Conservation (phyloP, 1,140 invertebrate genomes). For the Ditylenchus dipsaci region DNA sequence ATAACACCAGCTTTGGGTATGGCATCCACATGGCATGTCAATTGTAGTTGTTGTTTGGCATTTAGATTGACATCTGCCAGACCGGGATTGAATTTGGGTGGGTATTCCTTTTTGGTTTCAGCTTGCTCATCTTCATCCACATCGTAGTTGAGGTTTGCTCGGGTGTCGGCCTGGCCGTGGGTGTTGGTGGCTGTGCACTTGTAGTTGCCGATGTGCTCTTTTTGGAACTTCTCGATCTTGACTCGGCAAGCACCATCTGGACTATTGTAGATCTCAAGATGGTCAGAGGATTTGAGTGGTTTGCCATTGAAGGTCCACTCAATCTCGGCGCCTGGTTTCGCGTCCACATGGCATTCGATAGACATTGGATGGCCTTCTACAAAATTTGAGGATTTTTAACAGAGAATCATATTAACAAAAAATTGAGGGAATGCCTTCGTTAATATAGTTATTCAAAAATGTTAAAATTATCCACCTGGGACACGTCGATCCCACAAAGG, state of each 20-base stretch:
- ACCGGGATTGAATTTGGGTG: slow-evolving; percentile 55
- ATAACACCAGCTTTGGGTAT: slow-evolving; percentile 42
- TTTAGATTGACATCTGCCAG: slow-evolving; percentile 41
- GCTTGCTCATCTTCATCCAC: slow-evolving; percentile 53
- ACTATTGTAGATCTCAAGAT: slow-evolving; percentile 70
- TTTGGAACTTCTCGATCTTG: slow-evolving; percentile 78
- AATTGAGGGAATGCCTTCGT: no score
- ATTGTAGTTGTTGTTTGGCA: slow-evolving; percentile 36
- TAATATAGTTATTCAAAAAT: neutral
- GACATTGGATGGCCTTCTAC: slow-evolving; percentile 37
- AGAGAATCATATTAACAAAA: no score
- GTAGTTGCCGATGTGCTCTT: slow-evolving; percentile 83
- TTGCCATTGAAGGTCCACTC: slow-evolving; percentile 66
- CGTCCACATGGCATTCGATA: slow-evolving; percentile 58
- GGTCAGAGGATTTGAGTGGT: slow-evolving; percentile 69
- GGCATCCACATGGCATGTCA: slow-evolving; percentile 48
- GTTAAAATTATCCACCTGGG: slow-evolving; percentile 21
- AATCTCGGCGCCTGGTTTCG: slow-evolving; percentile 55
- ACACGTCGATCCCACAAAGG: slow-evolving; percentile 55
- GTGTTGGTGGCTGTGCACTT: slow-evolving; percentile 87
- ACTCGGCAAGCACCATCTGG: slow-evolving; percentile 83
- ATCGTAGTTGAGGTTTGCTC: slow-evolving; percentile 77
- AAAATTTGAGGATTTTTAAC: no score
- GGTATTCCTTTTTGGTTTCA: slow-evolving; percentile 18
- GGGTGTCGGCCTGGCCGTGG: slow-evolving; percentile 76